Evolutionary conservation across 1,140 invertebrate genomes (phyloP), one percentile per base, ranked within the genome.

Genomic region (Sarcophaga bullata): DNA sequence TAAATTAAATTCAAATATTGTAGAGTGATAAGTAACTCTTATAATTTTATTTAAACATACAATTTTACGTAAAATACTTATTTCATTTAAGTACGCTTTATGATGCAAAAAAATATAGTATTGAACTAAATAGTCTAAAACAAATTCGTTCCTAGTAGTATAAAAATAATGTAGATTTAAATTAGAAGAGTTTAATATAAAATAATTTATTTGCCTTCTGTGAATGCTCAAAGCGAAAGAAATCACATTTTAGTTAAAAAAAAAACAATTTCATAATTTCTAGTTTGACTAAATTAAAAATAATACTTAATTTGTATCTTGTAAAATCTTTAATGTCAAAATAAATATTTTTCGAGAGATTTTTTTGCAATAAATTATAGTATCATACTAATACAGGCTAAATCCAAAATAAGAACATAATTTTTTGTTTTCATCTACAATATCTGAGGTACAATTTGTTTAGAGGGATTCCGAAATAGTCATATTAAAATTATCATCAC

Each of bases 391-490:
- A 58, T n/a, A 58, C 7, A 19, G 10, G 9, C 19, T 49, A 78
- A 78, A 48, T 78, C 75, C 48, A 78, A 78, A 78, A 17, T 13
- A 78, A 78, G 7, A 5, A 25, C 17, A 48, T 15, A 19, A 49
- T 73, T 47, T 48, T 19, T 17, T 19, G 15, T 48, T 50, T 17
- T 78, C 25, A 37, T 19, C 75, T 78, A 78, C 75, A 78, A 78
- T 78, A 78, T 78, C 48, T 52, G 75, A 78, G 75, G 75, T 78
- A 78, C 75, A 78, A 78, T 78, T 78, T 78, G 75, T 78, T 68
- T 68, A 37, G 62, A 68, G 62, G 62, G 62, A 68, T 68, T 68
- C 17, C 62, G 17, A 68, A 68, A 68, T 68, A 25, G 8, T 9
- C 19, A 50, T 17, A 62, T 72, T 25, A 72, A 72, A 9, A 72